phyloP scores from a whole-genome alignment of 2,113 vertebrate species.

The Himantopus leucocephalus region DNA sequence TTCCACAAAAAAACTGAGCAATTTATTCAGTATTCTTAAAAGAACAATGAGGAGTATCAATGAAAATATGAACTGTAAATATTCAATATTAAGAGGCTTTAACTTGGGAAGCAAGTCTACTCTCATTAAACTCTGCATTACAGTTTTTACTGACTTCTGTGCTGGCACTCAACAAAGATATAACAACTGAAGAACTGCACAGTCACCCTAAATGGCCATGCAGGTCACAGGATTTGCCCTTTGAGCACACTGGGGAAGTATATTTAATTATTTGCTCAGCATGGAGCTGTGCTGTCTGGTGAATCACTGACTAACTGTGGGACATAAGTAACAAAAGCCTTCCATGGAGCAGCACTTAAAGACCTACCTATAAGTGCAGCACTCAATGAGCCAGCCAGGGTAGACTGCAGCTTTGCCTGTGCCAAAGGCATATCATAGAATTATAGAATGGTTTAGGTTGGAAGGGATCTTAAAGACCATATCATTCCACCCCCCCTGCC shows the following conservation, averaged over 20 bases:
- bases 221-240: not conserved
- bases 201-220: fast-evolving
- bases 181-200: not conserved
- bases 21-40: not conserved
- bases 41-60: not conserved
- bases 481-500: no score
- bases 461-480: no score
- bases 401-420: not conserved
- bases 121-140: not conserved
- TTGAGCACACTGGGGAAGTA: not conserved
- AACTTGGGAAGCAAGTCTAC: not conserved
- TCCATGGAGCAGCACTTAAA: not conserved
- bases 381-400: not conserved
- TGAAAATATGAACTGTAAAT: not conserved
- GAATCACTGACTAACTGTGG: not conserved
- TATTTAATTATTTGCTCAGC: not conserved
- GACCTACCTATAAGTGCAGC: fast-evolving
- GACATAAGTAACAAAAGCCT: not conserved
- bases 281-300: not conserved
- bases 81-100: not conserved
- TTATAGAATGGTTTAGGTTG: no score
- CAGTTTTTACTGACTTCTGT: not conserved
- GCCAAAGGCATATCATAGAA: not conserved
- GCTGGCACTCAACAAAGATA: not conserved
- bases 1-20: not conserved